Percentiles rank a stretch among this genome's conserved stretches.
Evolutionary conservation across 2,888 invertebrate species (phyloP).

Genomic region (Eurytoma adleriae): DNA sequence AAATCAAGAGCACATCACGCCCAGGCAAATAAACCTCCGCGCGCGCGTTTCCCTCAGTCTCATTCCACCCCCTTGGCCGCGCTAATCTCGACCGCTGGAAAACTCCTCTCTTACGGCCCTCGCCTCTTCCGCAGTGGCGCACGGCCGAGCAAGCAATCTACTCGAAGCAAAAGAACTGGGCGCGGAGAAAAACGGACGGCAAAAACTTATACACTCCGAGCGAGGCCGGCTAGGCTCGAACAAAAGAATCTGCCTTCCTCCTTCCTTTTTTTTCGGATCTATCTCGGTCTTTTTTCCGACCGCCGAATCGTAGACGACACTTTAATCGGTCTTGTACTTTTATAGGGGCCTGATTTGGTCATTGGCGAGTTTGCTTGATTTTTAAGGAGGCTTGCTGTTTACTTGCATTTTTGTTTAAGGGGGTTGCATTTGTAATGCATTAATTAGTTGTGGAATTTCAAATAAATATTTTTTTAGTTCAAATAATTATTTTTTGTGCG

Average conservation of each 20-base stretch:
- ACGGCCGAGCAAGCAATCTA: constrained; percentile 12
- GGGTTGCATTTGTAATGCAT: too few relatives aligned
- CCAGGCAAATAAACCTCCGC: constrained; percentile 41
- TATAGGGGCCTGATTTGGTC: too few relatives aligned
- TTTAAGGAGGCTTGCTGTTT: too few relatives aligned
- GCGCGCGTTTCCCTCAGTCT: not conserved
- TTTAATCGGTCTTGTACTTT: too few relatives aligned
- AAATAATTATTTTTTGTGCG: too few relatives aligned
- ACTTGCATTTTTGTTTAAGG: too few relatives aligned
- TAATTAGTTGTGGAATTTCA: too few relatives aligned
- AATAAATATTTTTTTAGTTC: too few relatives aligned
- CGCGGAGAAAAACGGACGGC: constrained; percentile 13
- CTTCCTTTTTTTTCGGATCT: too few relatives aligned
- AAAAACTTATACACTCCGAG: constrained; percentile 22
- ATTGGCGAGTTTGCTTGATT: too few relatives aligned
- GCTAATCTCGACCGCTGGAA: constrained; percentile 39
- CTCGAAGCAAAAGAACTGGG: not conserved
- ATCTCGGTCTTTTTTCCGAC: too few relatives aligned
- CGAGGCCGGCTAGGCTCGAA: not conserved
- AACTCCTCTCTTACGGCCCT: constrained; percentile 18
- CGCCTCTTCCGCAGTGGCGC: not conserved
- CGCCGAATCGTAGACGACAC: too few relatives aligned
- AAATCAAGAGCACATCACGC: constrained; percentile 47
- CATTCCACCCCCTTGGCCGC: constrained; percentile 13
- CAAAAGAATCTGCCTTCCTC: constrained; percentile 3